Evolutionary conservation across 2,113 vertebrate species (phyloP).

Genomic region (Clarias batrachus): DNA sequence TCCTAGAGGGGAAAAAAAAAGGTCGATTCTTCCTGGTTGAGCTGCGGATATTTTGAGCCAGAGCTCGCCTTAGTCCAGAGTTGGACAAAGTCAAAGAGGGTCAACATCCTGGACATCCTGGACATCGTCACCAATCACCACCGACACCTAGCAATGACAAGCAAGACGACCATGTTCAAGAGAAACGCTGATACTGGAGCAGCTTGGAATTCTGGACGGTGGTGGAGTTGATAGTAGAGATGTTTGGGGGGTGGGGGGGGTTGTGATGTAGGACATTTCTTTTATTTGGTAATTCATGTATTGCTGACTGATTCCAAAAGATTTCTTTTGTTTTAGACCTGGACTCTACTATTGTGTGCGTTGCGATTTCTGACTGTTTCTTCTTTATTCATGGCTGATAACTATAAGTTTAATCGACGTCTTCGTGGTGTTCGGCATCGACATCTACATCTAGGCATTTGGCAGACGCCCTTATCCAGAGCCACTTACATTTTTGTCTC

Average conservation of each 20-base stretch:
- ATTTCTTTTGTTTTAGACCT: too few species aligned
- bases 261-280: too few species aligned
- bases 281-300: too few species aligned
- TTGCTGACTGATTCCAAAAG: too few species aligned
- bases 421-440: too few species aligned
- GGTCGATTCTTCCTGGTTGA: constrained; percentile 58
- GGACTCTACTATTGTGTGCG: too few species aligned
- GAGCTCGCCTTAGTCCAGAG: constrained; percentile 62
- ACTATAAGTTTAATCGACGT: too few species aligned
- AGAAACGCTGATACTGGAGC: neutral
- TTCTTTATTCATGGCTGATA: too few species aligned
- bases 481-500: too few species aligned
- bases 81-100: constrained; percentile 42
- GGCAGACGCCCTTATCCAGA: too few species aligned
- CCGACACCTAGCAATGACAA: neutral
- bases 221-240: neutral
- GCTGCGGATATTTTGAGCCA: constrained; percentile 66
- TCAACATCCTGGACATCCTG: constrained; percentile 30
- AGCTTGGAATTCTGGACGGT: neutral
- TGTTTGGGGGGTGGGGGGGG: neutral
- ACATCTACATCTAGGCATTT: too few species aligned
- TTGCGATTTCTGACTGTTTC: too few species aligned
- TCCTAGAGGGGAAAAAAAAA: constrained; percentile 53
- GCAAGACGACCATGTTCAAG: neutral
- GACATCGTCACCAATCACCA: neutral